Evolutionary conservation across 2,888 invertebrate species (phyloP), one percentile per base, ranked within the genome.

Genomic region (Melikaiella ostensackeni): DNA sequence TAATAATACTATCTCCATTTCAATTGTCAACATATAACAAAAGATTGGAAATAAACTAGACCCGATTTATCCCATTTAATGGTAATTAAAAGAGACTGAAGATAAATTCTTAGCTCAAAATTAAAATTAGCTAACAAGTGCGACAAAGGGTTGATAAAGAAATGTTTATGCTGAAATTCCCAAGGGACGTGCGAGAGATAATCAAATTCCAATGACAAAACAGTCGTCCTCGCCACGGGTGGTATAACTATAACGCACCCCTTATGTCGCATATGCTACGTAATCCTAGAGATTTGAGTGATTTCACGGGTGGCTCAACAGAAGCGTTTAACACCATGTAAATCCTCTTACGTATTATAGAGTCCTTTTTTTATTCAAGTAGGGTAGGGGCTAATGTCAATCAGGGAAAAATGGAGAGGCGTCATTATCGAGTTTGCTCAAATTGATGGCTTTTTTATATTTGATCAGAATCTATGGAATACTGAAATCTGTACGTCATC

Each of bases 161-260:
- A 50, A 70, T 70, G 55, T 70, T 46, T 70, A 70, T 55, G 30
- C n/a, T 64, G 8, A 24, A 61, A 62, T 73, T 35, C 35, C 27
- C 46, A n/a, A 62, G 30, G 42, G 42, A 81, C 80, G 79, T n/a
- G 77, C 66, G 81, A 63, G 62, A 85, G 85, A 85, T 88, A 86
- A 88, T 89, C 88, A 89, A 88, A 89, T 87, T 87, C 87, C 88
- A 88, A 89, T 88, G 88, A 89, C 88, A 88, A 87, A 88, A 88
- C 82, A 77, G 75, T 78, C 79, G 80, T 76, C 78, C 66, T 66
- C 77, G 81, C 84, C 78, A 79, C 81, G 82, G 84, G 78, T 81
- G 84, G 84, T 74, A 30, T 75, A 74, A 75, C 73, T 66, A 33
- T 57, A 64, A 27, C 35, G 21, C 74, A 19, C 77, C 62, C 81